Conservation (phyloP, 2,888 invertebrate genomes). For the Eumerus sabulonum region DNA sequence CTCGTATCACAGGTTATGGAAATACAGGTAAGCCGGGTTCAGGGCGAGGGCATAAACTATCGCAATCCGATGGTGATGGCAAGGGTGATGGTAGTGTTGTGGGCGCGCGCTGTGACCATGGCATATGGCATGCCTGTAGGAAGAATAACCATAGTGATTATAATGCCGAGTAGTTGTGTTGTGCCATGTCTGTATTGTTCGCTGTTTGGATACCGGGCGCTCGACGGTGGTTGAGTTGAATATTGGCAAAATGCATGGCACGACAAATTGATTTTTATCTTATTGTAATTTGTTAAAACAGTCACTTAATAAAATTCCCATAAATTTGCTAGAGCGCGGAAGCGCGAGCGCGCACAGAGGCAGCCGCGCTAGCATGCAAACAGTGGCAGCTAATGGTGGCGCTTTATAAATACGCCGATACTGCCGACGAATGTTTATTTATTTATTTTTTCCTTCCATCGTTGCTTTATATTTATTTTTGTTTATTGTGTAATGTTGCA, state of each 20-base stretch:
- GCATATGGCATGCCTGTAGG: constrained; percentile 61
- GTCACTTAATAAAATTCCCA: constrained; percentile 71
- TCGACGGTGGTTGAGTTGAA: constrained; percentile 49
- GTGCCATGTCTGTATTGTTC: constrained; percentile 7
- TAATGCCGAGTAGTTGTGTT: constrained; percentile 55
- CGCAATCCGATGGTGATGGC: constrained; percentile 32
- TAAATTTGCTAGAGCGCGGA: constrained; percentile 69
- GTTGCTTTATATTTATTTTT: constrained; percentile 22
- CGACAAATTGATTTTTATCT: constrained; percentile 69
- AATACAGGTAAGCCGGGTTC: constrained; percentile 56
- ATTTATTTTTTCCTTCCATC: too few relatives aligned
- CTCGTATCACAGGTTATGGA: constrained; percentile 32
- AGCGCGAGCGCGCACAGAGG: constrained; percentile 54
- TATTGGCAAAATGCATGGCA: constrained; percentile 68
- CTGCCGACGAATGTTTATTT: neutral
- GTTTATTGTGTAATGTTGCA: constrained; percentile 42
- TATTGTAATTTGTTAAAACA: constrained; percentile 70
- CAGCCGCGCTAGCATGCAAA: constrained; percentile 40
- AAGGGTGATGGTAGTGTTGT: constrained; percentile 23
- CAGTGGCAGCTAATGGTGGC: constrained; percentile 51
- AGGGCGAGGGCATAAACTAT: constrained; percentile 57
- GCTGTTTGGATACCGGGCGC: constrained; percentile 13
- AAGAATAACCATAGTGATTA: constrained; percentile 61
- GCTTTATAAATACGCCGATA: constrained; percentile 22
- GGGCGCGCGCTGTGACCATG: constrained; percentile 27